A percentile compares a stretch with the other conserved stretches of the same genome.
phyloP scores from a whole-genome alignment of 2,113 vertebrate genomes.

The Bubo bubo region DNA sequence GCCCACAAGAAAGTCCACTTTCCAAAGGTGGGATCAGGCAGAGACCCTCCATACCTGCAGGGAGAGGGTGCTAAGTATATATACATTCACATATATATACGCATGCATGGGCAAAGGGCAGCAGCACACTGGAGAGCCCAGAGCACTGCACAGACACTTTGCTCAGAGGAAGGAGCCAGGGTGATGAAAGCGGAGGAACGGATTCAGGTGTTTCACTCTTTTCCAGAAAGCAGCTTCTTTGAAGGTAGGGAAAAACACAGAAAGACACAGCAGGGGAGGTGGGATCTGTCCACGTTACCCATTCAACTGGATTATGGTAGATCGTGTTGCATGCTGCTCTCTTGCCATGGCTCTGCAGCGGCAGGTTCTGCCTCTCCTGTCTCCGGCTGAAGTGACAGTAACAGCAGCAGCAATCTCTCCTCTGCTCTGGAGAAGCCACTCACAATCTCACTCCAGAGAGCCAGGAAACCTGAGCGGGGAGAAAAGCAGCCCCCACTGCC shows the following conservation, averaged over 20 bases:
- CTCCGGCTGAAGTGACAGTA: not conserved
- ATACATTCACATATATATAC: rapidly evolving
- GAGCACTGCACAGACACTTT: not conserved
- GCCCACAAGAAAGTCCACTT: not conserved
- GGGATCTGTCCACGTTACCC: rapidly evolving
- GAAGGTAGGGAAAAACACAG: not conserved
- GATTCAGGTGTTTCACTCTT: not conserved
- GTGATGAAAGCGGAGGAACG: not conserved
- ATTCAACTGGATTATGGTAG: not conserved
- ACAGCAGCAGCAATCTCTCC: not conserved
- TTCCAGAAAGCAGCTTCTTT: not conserved
- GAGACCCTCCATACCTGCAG: not conserved
- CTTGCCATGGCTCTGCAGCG: not conserved
- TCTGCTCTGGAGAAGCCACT: not conserved
- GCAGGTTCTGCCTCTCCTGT: not conserved
- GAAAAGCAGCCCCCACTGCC: not conserved
- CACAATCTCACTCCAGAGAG: not conserved
- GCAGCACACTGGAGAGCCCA: not conserved
- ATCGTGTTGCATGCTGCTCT: not conserved
- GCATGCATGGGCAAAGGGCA: not conserved
- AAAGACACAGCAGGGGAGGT: not conserved
- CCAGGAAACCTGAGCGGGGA: not conserved
- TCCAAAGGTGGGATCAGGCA: not conserved
- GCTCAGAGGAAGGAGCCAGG: rapidly evolving
- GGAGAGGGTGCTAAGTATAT: not conserved